phyloP scores from a whole-genome alignment of 2,797 vertebrate species.

The Tapirus indicus region DNA sequence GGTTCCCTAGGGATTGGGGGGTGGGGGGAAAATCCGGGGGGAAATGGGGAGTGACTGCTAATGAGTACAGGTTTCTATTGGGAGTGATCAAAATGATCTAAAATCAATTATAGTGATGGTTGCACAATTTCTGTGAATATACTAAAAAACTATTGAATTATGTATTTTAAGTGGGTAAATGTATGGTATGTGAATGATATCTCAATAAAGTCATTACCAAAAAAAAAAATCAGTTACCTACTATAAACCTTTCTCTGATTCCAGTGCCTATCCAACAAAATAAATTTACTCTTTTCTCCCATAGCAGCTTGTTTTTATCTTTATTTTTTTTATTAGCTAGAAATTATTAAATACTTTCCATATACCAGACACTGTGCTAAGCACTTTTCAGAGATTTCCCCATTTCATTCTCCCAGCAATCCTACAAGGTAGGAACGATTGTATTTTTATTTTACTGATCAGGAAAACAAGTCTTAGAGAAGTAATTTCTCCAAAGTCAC shows the following conservation, averaged over 20 bases:
- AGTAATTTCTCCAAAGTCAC: constrained; percentile 45
- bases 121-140: constrained; percentile 35
- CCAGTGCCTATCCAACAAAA: not conserved
- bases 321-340: not conserved
- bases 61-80: not conserved
- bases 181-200: not conserved
- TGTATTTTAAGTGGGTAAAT: constrained; percentile 13
- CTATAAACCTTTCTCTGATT: constrained; percentile 41
- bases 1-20: not conserved
- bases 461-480: constrained; percentile 32
- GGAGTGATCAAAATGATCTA: constrained; percentile 20
- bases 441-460: constrained; percentile 15
- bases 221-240: not conserved
- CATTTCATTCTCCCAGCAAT: not conserved
- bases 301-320: not conserved
- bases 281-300: not conserved
- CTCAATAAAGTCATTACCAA: constrained; percentile 17
- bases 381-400: constrained; percentile 6
- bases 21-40: not conserved
- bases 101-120: not conserved
- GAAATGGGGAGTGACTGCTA: not conserved
- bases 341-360: constrained; percentile 26
- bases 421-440: not conserved
- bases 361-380: not conserved
- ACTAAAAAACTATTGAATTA: not conserved